A percentile compares a stretch with the other conserved stretches of the same genome.
Conservation (phyloP, 2,113 vertebrate species). For the Rallus limicola region DNA sequence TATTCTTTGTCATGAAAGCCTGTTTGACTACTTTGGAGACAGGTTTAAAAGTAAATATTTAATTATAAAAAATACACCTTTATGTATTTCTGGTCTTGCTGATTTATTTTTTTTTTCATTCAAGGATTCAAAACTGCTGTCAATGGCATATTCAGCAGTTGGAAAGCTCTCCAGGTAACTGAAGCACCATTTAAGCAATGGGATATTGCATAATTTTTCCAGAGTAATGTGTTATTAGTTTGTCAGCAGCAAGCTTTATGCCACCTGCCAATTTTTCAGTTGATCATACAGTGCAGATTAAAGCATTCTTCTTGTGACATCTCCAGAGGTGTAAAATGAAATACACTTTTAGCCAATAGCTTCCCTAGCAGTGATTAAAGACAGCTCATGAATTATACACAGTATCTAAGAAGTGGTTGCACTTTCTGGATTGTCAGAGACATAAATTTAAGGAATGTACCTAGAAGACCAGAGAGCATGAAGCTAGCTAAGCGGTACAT, state of each 20-base stretch:
- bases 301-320: not conserved
- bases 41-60: not conserved
- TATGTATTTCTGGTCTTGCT: conserved; percentile 13
- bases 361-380: not conserved
- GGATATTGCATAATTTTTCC: not conserved
- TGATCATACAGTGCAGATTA: not conserved
- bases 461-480: not conserved
- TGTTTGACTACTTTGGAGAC: not conserved
- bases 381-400: not conserved
- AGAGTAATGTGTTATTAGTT: not conserved
- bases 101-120: conserved; percentile 53
- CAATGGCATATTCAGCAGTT: conserved; percentile 95
- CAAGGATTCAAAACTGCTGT: conserved; percentile 94
- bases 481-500: not conserved
- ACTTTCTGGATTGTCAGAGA: not conserved
- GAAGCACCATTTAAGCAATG: conserved; percentile 33
- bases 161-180: conserved; percentile 95
- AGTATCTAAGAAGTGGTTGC: not conserved
- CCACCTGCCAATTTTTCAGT: not conserved
- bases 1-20: not conserved
- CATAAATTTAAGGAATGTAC: not conserved
- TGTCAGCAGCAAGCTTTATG: not conserved
- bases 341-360: not conserved
- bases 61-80: not conserved
- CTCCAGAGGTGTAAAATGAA: not conserved